Evolutionary conservation across 2,888 invertebrate species (phyloP).

Genomic region (Galeopsomyia nigrocyanea): DNA sequence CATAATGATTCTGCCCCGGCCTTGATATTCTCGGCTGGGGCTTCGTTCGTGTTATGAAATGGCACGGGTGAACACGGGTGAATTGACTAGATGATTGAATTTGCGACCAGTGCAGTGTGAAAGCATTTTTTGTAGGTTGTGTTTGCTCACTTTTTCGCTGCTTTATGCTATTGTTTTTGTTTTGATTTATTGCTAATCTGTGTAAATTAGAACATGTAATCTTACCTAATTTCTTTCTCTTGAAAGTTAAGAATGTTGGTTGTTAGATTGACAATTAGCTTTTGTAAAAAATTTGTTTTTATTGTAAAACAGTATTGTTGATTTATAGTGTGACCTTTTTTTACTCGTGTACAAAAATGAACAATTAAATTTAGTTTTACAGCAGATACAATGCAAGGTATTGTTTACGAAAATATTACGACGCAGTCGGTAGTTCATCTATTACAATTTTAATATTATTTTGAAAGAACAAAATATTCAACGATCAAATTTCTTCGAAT

Average conservation of each 20-base stretch:
- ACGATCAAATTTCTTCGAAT: too few species aligned
- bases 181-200: neutral
- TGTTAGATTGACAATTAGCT: too few species aligned
- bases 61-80: neutral
- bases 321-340: too few species aligned
- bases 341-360: too few species aligned
- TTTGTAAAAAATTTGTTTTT: too few species aligned
- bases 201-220: neutral
- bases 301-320: too few species aligned
- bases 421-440: too few species aligned
- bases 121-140: neutral
- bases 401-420: too few species aligned
- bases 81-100: neutral
- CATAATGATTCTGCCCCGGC: conserved; percentile 25
- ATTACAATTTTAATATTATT: too few species aligned
- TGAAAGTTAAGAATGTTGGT: neutral
- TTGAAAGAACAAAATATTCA: too few species aligned
- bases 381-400: too few species aligned
- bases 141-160: neutral
- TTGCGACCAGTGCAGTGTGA: neutral
- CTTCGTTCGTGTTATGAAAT: conserved; percentile 6
- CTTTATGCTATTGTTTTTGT: neutral
- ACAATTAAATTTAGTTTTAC: too few species aligned
- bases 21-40: conserved; percentile 21
- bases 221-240: neutral